Conservation (phyloP, 2,113 vertebrate genomes). For the Pongo abelii region DNA sequence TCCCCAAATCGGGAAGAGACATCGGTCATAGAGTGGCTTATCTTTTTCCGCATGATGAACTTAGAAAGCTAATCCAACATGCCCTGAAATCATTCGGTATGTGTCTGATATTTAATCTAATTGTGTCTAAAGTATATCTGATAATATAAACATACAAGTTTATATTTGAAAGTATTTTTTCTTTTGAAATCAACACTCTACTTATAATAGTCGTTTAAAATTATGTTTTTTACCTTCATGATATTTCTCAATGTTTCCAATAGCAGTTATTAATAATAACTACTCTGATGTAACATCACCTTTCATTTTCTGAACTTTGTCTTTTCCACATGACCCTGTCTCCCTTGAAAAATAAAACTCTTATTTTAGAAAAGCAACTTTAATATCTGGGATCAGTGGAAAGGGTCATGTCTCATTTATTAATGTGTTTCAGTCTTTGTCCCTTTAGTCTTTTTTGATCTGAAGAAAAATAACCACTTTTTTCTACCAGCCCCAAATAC, state of each 20-base stretch:
- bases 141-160: neutral
- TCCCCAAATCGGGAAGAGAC: neutral
- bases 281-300: slow-evolving; percentile 56
- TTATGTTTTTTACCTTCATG: slow-evolving; percentile 48
- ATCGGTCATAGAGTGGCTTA: neutral
- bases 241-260: slow-evolving; percentile 55
- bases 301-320: slow-evolving; percentile 65
- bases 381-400: slow-evolving; percentile 78
- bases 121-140: neutral
- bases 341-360: slow-evolving; percentile 75
- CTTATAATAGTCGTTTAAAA: slow-evolving; percentile 36
- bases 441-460: slow-evolving; percentile 77
- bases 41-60: neutral
- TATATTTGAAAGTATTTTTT: slow-evolving; percentile 22
- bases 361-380: slow-evolving; percentile 72
- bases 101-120: slow-evolving; percentile 2
- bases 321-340: slow-evolving; percentile 58
- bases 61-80: neutral
- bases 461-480: slow-evolving; percentile 79
- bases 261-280: slow-evolving; percentile 64
- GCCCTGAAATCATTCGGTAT: neutral
- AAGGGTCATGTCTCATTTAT: slow-evolving; percentile 80
- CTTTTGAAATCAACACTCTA: slow-evolving; percentile 26
- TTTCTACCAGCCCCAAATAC: slow-evolving; percentile 67
- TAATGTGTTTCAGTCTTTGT: slow-evolving; percentile 75